These are phyloP conservation scores for Phaedon cochleariae DNA, from an alignment of 2,888 invertebrate genomes.

Conservation along the genomic window DNA sequence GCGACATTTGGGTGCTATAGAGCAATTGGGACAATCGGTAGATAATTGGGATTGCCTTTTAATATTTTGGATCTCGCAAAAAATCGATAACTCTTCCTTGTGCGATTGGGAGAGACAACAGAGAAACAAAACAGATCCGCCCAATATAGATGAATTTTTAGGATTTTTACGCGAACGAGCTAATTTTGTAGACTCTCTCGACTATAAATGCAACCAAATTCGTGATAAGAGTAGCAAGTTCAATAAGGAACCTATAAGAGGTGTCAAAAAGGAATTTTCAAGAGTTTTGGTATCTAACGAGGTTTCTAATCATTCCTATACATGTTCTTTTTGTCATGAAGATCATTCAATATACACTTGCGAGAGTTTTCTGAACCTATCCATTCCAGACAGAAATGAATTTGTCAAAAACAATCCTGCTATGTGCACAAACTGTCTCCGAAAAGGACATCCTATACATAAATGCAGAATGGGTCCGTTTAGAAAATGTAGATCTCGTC, in stretches of 20 bases:
- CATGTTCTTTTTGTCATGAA: slow-evolving; percentile 13
- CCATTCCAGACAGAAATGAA: slow-evolving; percentile 6
- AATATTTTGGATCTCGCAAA: slow-evolving; percentile 17
- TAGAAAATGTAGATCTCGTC: slow-evolving; percentile 9
- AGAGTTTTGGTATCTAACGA: too few relatives aligned
- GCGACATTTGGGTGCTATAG: slow-evolving; percentile 16
- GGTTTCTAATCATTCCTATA: slow-evolving; percentile 3
- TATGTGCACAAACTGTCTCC: slow-evolving; percentile 17
- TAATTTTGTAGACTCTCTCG: slow-evolving; percentile 16
- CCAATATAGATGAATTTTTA: slow-evolving; percentile 12
- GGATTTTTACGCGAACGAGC: slow-evolving; percentile 7
- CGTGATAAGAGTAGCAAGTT: slow-evolving; percentile 5
- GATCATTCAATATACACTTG: slow-evolving; percentile 18
- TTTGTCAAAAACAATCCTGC: slow-evolving; percentile 9
- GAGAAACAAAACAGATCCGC: neutral
- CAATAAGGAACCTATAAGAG: neutral
- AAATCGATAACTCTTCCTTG: slow-evolving; percentile 13
- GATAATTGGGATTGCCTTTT: slow-evolving; percentile 26
- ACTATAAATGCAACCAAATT: slow-evolving; percentile 17
- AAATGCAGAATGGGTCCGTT: slow-evolving; percentile 13
- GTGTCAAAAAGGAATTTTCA: neutral
- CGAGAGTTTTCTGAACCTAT: too few relatives aligned
- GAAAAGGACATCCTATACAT: slow-evolving; percentile 4
- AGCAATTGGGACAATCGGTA: slow-evolving; percentile 23
- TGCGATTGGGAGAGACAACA: slow-evolving; percentile 19